These are phyloP conservation scores for Drosophila flavopinicola DNA, from an alignment of 2,888 invertebrate species.

Conservation along the genomic window DNA sequence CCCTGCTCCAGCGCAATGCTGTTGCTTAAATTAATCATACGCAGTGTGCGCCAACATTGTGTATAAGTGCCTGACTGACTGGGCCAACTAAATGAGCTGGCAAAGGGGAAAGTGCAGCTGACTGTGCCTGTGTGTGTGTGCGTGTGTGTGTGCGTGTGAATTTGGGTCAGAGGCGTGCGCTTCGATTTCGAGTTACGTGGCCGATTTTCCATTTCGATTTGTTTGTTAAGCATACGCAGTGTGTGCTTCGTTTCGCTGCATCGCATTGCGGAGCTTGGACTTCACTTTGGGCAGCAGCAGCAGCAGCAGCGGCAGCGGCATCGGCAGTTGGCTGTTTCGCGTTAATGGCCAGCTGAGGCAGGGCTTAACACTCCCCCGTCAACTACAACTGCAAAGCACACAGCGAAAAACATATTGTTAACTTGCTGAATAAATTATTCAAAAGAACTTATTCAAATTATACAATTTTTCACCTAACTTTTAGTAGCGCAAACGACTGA, in stretches of 20 bases:
- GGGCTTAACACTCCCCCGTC: too few relatives aligned
- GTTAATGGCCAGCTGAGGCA: constrained; percentile 52
- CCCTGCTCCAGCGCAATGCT: not conserved
- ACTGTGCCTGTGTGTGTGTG: constrained; percentile 11
- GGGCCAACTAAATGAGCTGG: constrained; percentile 21
- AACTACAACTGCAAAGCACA: constrained; percentile 39
- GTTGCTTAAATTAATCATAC: constrained; percentile 78
- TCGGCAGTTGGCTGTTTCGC: too few relatives aligned
- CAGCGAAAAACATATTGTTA: too few relatives aligned
- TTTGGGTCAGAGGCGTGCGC: constrained; percentile 63
- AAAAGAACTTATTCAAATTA: too few relatives aligned
- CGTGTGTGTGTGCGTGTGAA: constrained; percentile 23
- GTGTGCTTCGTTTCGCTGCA: constrained; percentile 21
- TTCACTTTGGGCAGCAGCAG: too few relatives aligned
- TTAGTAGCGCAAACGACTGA: too few relatives aligned
- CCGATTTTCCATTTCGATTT: constrained; percentile 47
- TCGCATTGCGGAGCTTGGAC: not conserved
- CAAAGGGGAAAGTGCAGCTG: constrained; percentile 46
- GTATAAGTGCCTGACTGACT: constrained; percentile 20
- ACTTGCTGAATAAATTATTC: too few relatives aligned
- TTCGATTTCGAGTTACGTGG: constrained; percentile 37
- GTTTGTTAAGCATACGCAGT: constrained; percentile 75
- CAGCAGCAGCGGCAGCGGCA: too few relatives aligned
- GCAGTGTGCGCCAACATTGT: constrained; percentile 60
- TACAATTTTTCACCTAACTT: too few relatives aligned